phyloP scores from a whole-genome alignment of 2,113 vertebrate genomes.

The Poicephalus meyeri region DNA sequence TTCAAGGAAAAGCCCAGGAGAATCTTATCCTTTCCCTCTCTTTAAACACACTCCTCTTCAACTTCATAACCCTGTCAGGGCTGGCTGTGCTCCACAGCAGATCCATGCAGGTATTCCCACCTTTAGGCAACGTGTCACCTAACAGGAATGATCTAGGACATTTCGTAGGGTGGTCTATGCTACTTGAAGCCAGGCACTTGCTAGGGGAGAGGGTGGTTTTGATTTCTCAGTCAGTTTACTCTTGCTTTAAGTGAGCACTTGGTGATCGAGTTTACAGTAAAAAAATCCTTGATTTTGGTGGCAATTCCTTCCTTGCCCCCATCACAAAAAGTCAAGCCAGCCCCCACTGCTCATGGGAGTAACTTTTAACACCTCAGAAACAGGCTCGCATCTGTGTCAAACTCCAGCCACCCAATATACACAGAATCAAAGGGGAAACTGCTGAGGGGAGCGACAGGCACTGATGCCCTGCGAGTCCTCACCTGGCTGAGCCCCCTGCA shows the following conservation, averaged over 20 bases:
- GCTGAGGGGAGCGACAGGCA: neutral
- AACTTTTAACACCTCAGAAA: neutral
- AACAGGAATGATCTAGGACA: neutral
- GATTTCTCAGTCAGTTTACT: neutral
- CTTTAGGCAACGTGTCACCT: neutral
- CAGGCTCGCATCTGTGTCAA: neutral
- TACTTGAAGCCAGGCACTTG: neutral
- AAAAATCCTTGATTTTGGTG: neutral
- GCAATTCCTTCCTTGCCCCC: neutral
- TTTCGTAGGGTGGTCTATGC: neutral
- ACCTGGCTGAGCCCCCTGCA: neutral
- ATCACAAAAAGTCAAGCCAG: neutral
- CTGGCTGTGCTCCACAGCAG: neutral
- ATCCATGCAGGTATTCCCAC: neutral
- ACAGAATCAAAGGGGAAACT: neutral
- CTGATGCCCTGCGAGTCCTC: neutral
- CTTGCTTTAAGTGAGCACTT: neutral
- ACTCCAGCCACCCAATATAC: neutral
- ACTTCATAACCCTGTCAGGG: neutral
- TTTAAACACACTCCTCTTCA: neutral
- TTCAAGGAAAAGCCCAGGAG: neutral
- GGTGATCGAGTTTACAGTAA: neutral
- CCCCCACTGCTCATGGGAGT: neutral
- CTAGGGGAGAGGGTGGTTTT: neutral
- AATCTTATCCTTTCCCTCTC: neutral